These are phyloP conservation scores for Tinamus major DNA, from an alignment of 2,797 vertebrate species.

Conservation along the genomic window DNA sequence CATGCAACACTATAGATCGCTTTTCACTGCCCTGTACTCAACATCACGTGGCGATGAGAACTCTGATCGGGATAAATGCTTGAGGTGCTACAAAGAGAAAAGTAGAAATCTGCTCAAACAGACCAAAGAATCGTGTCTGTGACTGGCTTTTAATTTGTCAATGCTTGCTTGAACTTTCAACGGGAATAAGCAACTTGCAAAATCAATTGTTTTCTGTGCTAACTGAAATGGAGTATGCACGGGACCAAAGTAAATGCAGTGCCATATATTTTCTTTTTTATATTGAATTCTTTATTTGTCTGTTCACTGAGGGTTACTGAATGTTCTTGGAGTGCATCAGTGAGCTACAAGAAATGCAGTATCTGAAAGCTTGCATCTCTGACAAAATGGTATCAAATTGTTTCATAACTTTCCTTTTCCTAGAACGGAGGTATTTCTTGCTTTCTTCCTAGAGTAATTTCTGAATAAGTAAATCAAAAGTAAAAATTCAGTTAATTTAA, in stretches of 20 bases:
- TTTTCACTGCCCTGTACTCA: background rate
- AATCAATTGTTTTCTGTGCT: background rate
- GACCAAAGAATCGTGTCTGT: background rate
- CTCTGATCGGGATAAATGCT: background rate
- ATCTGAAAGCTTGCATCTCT: background rate
- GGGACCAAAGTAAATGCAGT: background rate
- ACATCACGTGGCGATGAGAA: background rate
- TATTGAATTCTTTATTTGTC: background rate
- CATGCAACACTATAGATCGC: background rate
- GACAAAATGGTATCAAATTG: background rate
- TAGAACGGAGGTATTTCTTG: background rate
- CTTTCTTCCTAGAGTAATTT: background rate
- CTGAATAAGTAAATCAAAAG: background rate
- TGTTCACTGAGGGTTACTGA: background rate
- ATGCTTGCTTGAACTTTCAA: background rate
- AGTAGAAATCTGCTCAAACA: background rate
- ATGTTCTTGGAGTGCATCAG: background rate
- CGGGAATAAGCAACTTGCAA: background rate
- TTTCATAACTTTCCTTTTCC: background rate
- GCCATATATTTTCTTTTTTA: fast-evolving
- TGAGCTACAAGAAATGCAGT: background rate
- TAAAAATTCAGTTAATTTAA: background rate
- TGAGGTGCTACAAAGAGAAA: background rate
- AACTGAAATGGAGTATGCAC: background rate
- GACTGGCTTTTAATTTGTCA: background rate